phyloP scores from a whole-genome alignment of 2,113 vertebrate species.

The Centropus bengalensis region DNA sequence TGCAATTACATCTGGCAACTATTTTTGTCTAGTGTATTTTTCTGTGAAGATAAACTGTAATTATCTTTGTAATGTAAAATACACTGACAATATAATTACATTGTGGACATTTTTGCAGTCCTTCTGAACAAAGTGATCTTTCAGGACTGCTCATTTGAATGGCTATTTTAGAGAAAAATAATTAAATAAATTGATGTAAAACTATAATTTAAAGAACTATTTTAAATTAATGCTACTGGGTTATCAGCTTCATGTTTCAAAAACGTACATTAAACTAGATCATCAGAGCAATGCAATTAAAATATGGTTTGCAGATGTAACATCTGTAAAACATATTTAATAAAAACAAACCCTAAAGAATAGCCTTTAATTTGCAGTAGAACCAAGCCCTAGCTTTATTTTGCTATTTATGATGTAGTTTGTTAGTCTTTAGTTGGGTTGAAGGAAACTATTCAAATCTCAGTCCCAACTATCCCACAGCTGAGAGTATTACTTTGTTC shows the following conservation, averaged over 20 bases:
- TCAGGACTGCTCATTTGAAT: neutral
- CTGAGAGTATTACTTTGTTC: neutral
- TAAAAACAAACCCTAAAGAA: neutral
- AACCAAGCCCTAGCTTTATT: neutral
- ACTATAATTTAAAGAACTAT: neutral
- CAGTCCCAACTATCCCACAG: neutral
- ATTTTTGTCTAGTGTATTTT: neutral
- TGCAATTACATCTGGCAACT: constrained; percentile 8
- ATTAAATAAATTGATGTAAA: neutral
- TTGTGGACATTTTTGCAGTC: neutral
- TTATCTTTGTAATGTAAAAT: neutral
- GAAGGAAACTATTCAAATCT: neutral
- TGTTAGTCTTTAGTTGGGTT: neutral
- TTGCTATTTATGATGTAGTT: neutral
- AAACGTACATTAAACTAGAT: neutral
- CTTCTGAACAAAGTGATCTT: neutral
- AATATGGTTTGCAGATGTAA: neutral
- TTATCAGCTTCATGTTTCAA: neutral
- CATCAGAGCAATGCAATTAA: neutral
- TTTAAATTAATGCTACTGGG: neutral
- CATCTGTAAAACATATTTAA: neutral
- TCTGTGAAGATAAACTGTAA: constrained; percentile 15
- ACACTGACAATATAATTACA: neutral
- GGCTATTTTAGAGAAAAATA: neutral
- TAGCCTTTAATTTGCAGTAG: neutral